Percentiles rank a stretch among this genome's conserved stretches.
phyloP scores from a whole-genome alignment of 2,888 invertebrate genomes.

The Cataglyphis cursor region DNA sequence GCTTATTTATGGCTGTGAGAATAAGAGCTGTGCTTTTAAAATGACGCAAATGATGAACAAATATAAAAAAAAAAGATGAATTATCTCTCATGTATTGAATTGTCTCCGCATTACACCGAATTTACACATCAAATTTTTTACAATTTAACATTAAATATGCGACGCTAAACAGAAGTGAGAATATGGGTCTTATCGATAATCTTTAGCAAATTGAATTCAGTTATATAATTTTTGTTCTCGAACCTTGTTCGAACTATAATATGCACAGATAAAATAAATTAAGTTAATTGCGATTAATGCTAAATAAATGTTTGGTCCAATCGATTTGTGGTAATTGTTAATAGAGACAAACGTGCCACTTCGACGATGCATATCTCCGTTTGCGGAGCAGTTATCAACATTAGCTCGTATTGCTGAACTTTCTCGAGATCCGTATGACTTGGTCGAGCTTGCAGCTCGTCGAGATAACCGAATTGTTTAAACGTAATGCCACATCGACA shows the following conservation, averaged over 20 bases:
- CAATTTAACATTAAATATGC: background rate
- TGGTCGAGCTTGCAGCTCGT: conserved; percentile 72
- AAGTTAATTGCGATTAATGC: conserved; percentile 11
- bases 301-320: conserved; percentile 6
- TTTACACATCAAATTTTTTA: background rate
- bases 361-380: conserved; percentile 51
- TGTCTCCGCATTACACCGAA: background rate
- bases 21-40: background rate
- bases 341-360: conserved; percentile 41
- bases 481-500: conserved; percentile 67
- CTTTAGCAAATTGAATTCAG: background rate
- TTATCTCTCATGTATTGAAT: background rate
- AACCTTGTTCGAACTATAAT: background rate
- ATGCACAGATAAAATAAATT: background rate
- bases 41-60: background rate
- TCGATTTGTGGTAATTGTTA: conserved; percentile 43
- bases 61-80: background rate
- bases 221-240: conserved; percentile 2
- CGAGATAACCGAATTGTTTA: conserved; percentile 73
- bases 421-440: conserved; percentile 62
- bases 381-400: conserved; percentile 50
- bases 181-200: background rate
- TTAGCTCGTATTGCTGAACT: conserved; percentile 59
- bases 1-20: background rate
- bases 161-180: conserved; percentile 1